phyloP scores from a whole-genome alignment of 2,888 invertebrate genomes.

The Megaustenia siamemsis region DNA sequence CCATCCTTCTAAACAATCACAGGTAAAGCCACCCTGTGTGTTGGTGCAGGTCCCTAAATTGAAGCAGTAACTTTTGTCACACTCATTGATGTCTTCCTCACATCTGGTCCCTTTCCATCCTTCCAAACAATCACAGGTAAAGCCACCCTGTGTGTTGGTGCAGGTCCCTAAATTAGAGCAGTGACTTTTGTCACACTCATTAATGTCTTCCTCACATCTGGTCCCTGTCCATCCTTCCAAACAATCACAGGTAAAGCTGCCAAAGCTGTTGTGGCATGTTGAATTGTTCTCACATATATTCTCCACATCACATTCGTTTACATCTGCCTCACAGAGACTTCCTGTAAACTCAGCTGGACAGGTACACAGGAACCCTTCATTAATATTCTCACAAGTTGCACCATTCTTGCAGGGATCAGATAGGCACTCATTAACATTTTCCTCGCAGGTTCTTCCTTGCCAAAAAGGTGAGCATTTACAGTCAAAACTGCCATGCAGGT shows the following conservation, averaged over 20 bases:
- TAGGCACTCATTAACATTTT: slow-evolving; percentile 44
- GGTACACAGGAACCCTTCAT: slow-evolving; percentile 48
- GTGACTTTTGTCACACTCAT: slow-evolving; percentile 20
- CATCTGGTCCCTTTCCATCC: slow-evolving; percentile 55
- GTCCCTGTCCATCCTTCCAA: slow-evolving; percentile 28
- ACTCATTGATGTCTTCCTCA: slow-evolving; percentile 55
- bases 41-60: slow-evolving; percentile 57
- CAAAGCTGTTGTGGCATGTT: slow-evolving; percentile 28
- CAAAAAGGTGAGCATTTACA: slow-evolving; percentile 15
- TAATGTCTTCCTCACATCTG: slow-evolving; percentile 40
- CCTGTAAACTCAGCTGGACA: slow-evolving; percentile 48
- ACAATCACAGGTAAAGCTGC: slow-evolving; percentile 17
- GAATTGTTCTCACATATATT: slow-evolving; percentile 26
- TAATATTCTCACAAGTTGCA: slow-evolving; percentile 36
- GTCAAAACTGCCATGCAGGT: neutral
- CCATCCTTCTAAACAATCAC: slow-evolving; percentile 55
- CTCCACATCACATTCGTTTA: slow-evolving; percentile 44
- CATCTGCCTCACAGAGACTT: slow-evolving; percentile 42
- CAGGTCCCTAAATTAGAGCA: slow-evolving; percentile 58
- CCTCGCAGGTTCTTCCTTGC: neutral
- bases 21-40: slow-evolving; percentile 47
- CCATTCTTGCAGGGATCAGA: slow-evolving; percentile 41
- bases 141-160: slow-evolving; percentile 58
- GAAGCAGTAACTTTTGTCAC: slow-evolving; percentile 50
- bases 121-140: slow-evolving; percentile 59